Evolutionary conservation across 2,113 vertebrate species (phyloP).

Genomic region (Austrofundulus limnaeus): DNA sequence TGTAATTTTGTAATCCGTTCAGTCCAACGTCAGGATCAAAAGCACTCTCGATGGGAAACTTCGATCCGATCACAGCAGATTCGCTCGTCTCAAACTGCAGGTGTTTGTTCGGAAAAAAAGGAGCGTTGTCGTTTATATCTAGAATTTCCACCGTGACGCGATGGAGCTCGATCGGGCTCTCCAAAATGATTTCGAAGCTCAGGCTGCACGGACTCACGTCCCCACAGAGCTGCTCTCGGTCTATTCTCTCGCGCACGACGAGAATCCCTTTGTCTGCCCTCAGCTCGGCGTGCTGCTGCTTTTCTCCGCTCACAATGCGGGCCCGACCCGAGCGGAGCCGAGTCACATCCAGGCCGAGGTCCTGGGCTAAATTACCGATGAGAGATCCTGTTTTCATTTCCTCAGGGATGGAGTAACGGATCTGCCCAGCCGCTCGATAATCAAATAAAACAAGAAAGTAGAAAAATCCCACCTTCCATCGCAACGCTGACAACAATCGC

Average conservation of each 20-base stretch:
- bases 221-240: conserved; percentile 40
- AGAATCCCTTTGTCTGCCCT: conserved; percentile 53
- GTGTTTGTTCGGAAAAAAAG: conserved; percentile 10
- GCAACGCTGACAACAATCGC: too few relatives aligned
- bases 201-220: conserved; percentile 21
- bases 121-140: conserved; percentile 52
- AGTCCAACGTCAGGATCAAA: conserved; percentile 70
- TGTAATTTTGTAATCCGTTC: conserved; percentile 71
- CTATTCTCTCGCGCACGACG: conserved; percentile 21
- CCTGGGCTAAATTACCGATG: conserved; percentile 34
- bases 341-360: conserved; percentile 18
- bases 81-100: conserved; percentile 48
- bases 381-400: conserved; percentile 36
- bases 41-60: conserved; percentile 48
- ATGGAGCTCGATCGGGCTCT: conserved; percentile 66
- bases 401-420: conserved; percentile 49
- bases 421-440: neutral
- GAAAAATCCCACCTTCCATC: neutral
- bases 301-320: conserved; percentile 5
- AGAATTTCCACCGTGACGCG: conserved; percentile 35
- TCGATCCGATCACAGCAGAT: conserved; percentile 19
- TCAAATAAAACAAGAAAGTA: neutral
- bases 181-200: conserved; percentile 43
- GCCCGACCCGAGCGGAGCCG: conserved; percentile 14
- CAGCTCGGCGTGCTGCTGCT: conserved; percentile 37